Conservation (phyloP, 2,113 vertebrate species). For the Cyprinodon variegatus region DNA sequence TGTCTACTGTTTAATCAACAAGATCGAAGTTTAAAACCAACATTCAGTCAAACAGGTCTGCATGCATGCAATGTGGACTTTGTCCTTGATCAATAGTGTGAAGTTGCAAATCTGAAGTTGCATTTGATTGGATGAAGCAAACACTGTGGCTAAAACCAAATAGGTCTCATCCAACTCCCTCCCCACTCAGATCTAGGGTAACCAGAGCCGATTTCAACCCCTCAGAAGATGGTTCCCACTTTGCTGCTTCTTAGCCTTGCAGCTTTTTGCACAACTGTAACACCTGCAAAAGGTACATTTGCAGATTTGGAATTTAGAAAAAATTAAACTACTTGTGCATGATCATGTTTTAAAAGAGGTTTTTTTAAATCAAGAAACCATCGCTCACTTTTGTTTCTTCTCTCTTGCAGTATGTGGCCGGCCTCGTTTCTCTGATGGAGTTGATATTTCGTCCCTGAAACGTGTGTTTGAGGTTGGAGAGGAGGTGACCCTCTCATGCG, state of each 20-base stretch:
- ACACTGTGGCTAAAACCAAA: background rate
- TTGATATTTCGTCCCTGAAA: conserved; percentile 66
- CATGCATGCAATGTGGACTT: conserved; percentile 61
- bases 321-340: background rate
- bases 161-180: background rate
- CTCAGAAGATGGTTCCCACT: conserved; percentile 50
- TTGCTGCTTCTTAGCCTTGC: conserved; percentile 63
- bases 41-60: conserved; percentile 63
- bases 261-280: conserved; percentile 40
- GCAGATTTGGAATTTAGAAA: background rate
- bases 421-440: conserved; percentile 76
- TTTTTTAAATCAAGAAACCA: no score
- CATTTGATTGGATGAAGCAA: conserved; percentile 52
- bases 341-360: background rate
- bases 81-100: conserved; percentile 52
- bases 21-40: conserved; percentile 52
- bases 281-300: conserved; percentile 61
- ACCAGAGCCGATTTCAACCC: conserved; percentile 4
- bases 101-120: background rate
- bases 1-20: conserved; percentile 8
- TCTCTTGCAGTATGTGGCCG: conserved; percentile 80
- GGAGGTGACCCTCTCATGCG: conserved; percentile 76
- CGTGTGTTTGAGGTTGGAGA: conserved; percentile 80
- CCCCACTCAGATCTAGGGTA: background rate
- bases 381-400: background rate